These are phyloP conservation scores for Halcyon malimbica DNA, from an alignment of 2,113 vertebrate genomes.

Conservation along the genomic window DNA sequence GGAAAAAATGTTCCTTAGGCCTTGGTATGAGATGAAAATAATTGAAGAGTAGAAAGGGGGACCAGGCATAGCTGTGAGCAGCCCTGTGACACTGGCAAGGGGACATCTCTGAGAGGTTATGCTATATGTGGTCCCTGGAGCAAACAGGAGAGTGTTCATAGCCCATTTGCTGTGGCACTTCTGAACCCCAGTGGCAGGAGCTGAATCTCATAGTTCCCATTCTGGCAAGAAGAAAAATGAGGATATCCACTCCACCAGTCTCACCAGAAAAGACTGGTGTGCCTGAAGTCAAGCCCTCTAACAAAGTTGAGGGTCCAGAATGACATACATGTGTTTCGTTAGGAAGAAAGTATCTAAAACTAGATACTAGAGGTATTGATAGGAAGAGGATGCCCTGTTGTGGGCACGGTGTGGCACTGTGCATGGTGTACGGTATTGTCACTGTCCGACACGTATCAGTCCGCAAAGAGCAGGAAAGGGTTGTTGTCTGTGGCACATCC, in stretches of 20 bases:
- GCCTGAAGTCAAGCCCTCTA: neutral
- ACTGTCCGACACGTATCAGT: neutral
- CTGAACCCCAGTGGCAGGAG: neutral
- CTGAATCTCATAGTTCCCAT: neutral
- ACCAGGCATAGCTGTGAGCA: neutral
- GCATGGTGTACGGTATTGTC: too few relatives aligned
- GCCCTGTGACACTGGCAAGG: neutral
- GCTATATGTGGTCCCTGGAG: neutral
- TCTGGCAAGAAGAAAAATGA: neutral
- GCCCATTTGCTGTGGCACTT: accelerated
- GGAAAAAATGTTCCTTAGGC: neutral
- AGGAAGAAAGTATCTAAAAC: neutral
- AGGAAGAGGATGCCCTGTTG: neutral
- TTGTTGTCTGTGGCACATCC: neutral
- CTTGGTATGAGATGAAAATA: neutral
- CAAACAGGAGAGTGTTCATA: neutral
- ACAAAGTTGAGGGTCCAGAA: neutral
- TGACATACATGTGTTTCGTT: neutral
- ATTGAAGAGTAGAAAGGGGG: neutral
- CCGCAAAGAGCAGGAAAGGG: neutral
- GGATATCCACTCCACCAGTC: neutral
- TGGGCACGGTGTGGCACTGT: neutral
- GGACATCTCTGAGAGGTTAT: neutral
- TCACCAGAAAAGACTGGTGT: neutral
- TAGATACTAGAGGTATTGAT: neutral